These are phyloP conservation scores for Drosophila quinaria DNA, from an alignment of 2,888 invertebrate genomes.

Conservation along the genomic window DNA sequence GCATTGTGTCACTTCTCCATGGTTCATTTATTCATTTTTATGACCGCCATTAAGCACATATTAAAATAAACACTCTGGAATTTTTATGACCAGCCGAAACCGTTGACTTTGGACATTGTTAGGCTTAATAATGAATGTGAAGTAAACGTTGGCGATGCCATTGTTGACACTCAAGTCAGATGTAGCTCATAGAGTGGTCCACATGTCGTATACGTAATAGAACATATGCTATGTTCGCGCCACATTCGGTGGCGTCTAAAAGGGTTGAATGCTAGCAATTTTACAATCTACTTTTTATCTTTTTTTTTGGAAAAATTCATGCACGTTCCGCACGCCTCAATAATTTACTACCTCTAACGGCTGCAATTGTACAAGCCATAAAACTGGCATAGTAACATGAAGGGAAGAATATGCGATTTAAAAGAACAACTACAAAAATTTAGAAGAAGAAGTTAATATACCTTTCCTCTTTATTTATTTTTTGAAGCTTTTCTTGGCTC, in stretches of 20 bases:
- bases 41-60: conserved; percentile 67
- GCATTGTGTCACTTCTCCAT: conserved; percentile 7
- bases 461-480: conserved; percentile 7
- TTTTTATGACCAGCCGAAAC: conserved; percentile 62
- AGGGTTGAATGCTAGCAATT: conserved; percentile 37
- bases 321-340: conserved; percentile 53
- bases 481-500: conserved; percentile 18
- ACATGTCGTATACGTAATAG: conserved; percentile 64
- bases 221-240: conserved; percentile 51
- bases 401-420: conserved; percentile 1
- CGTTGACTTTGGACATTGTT: conserved; percentile 45
- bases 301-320: conserved; percentile 40
- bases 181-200: conserved; percentile 27
- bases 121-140: conserved; percentile 38
- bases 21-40: conserved; percentile 53
- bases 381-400: conserved; percentile 25
- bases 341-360: conserved; percentile 60
- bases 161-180: conserved; percentile 24
- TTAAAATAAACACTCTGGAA: conserved; percentile 73
- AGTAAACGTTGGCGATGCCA: conserved; percentile 25
- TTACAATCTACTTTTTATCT: conserved; percentile 3
- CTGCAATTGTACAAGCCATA: conserved; percentile 55
- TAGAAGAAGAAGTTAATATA: not conserved
- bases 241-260: conserved; percentile 24
- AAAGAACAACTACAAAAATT: conserved; percentile 9